Percentiles rank a stretch among this genome's conserved stretches.
Evolutionary conservation across 2,888 invertebrate species (phyloP).

Genomic region (Neoitamus cyanurus): DNA sequence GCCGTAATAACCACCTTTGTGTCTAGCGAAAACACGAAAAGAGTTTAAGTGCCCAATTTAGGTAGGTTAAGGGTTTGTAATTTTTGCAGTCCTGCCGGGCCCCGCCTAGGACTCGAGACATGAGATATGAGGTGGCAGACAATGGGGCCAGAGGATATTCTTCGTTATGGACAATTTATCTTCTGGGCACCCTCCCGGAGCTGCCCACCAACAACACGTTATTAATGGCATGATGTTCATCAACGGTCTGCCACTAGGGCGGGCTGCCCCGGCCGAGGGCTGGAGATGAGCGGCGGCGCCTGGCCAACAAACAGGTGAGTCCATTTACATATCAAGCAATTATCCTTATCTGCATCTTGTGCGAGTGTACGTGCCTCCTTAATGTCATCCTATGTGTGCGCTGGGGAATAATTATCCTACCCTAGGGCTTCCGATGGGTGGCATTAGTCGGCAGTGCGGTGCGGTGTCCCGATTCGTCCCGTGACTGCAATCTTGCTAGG

Average conservation of each 20-base stretch:
- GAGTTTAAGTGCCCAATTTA: conserved; percentile 39
- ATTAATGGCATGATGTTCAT: conserved; percentile 48
- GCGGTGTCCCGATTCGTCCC: not conserved
- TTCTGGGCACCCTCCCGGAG: conserved; percentile 41
- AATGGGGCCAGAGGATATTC: conserved; percentile 45
- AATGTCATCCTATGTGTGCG: conserved; percentile 18
- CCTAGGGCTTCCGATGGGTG: conserved; percentile 30
- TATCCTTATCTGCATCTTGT: conserved; percentile 45
- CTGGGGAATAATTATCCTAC: conserved; percentile 18
- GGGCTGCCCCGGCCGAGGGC: not conserved
- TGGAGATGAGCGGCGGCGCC: not conserved
- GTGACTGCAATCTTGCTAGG: not conserved
- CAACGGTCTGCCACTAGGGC: conserved; percentile 32
- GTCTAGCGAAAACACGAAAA: conserved; percentile 27
- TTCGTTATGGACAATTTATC: conserved; percentile 50
- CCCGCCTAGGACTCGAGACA: not conserved
- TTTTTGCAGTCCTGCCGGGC: not conserved
- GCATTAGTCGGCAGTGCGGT: not conserved
- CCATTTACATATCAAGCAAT: conserved; percentile 44
- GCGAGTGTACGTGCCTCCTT: conserved; percentile 30
- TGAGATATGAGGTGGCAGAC: conserved; percentile 36
- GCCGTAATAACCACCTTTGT: conserved; percentile 3
- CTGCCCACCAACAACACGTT: conserved; percentile 49
- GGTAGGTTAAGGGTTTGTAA: conserved; percentile 19
- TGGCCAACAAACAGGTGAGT: conserved; percentile 29